Evolutionary conservation across 1,140 invertebrate genomes (phyloP).

Genomic region (Drosophila busckii): DNA sequence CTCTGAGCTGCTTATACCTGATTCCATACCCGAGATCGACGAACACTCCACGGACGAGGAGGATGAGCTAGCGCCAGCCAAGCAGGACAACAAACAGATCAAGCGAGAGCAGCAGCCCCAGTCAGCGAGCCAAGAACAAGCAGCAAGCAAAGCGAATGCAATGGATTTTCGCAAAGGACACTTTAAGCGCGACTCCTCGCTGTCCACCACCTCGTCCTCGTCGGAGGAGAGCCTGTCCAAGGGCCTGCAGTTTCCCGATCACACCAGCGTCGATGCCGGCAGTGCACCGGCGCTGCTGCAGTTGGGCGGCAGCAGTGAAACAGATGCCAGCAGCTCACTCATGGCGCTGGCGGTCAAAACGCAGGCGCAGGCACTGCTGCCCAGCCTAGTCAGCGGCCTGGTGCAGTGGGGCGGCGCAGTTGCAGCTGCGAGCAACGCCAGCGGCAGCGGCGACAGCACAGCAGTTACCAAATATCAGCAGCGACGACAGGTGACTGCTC

Average conservation of each 20-base stretch:
- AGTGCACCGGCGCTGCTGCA: slow-evolving; percentile 29
- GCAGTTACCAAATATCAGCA: slow-evolving; percentile 8
- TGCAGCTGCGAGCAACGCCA: not conserved
- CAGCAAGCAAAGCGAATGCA: slow-evolving; percentile 3
- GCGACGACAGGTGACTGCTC: slow-evolving; percentile 45
- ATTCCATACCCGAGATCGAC: slow-evolving; percentile 74
- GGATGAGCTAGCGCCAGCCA: slow-evolving; percentile 56
- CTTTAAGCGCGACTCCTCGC: slow-evolving; percentile 71
- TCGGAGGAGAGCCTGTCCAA: slow-evolving; percentile 76
- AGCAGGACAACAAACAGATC: slow-evolving; percentile 10
- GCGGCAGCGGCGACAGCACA: slow-evolving; percentile 11
- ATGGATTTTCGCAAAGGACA: slow-evolving; percentile 72
- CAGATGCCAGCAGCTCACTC: slow-evolving; percentile 21
- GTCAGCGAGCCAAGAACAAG: not conserved
- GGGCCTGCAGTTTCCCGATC: slow-evolving; percentile 71
- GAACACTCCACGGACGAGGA: slow-evolving; percentile 75
- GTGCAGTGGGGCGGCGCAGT: slow-evolving; percentile 48
- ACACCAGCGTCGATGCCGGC: slow-evolving; percentile 45
- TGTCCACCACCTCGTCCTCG: slow-evolving; percentile 73
- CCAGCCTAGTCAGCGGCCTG: slow-evolving; percentile 55
- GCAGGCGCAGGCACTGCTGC: slow-evolving; percentile 55
- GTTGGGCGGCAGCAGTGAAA: slow-evolving; percentile 1
- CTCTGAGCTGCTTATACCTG: slow-evolving; percentile 70
- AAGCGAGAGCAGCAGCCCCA: not conserved
- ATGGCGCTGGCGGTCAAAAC: slow-evolving; percentile 44